Base-by-base conservation (phyloP, 2,888 invertebrate species). In the Tipula vernalis region DNA sequence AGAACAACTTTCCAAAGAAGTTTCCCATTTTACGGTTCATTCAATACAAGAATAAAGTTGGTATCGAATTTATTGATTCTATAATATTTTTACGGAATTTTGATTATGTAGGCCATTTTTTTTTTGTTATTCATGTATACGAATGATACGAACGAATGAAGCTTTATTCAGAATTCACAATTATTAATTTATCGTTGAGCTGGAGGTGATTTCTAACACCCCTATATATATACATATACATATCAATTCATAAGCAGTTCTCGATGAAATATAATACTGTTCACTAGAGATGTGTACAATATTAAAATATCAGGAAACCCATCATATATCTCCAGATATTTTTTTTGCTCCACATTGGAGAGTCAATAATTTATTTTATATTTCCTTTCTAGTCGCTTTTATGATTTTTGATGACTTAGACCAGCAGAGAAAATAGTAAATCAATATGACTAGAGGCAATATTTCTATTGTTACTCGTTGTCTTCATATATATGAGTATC, bases 321-420 rank as follows among this genome's bases (percentile, higher is more conserved):
- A 71, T 71, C 71, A 71, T 71, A 71, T 28, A 18, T 18, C 3
- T 71, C 28, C 28, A 18, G 71, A 39, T 15, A 15, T 51, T 15
- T 51, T 51, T 51, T 51, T 51, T 51, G 51, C 51, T 15, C 10
- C 71, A 28, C 5, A 28, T 10, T 57, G 51, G 71, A 28, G 28
- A 71, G 71, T 28, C 71, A 18, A 71, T 71, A 71, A 71, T 71
- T 71, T 71, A 71, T 71, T 71, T 71, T 28, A 71, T 71, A 71
- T 71, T 71, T 71, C 71, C 71, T 71, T 71, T 71, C 51, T 71
- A 71, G 71, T 71, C 71, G 71, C 71, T 71, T 71, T 71, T 71
- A 71, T 71, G 71, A 71, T 71, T 71, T 71, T 71, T 71, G 71
- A 71, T 71, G 71, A 71, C 71, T 71, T 71, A 71, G 71, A 71